Evolutionary conservation across 1,140 invertebrate species (phyloP).

Genomic region (Lutraria rhynchaena): DNA sequence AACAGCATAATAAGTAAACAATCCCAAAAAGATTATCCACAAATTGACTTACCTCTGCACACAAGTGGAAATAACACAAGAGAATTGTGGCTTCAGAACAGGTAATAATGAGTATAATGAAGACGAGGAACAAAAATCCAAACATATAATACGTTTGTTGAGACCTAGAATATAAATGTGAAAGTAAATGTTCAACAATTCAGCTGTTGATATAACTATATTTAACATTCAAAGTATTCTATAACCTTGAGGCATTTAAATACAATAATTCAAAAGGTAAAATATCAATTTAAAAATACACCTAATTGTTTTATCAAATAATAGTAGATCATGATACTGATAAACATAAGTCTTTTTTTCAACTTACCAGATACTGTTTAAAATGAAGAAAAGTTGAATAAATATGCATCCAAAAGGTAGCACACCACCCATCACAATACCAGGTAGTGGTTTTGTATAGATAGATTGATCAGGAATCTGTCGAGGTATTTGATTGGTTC

Average conservation of each 20-base stretch:
- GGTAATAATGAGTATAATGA: conserved; percentile 98
- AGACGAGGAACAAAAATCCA: conserved; percentile 98
- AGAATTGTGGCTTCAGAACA: conserved; percentile 99
- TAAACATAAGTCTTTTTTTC: too few species aligned
- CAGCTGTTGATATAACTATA: too few species aligned
- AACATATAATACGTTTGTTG: conserved; percentile 99
- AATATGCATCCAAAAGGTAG: conserved; percentile 99
- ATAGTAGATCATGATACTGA: too few species aligned
- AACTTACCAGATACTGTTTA: conserved; percentile 97
- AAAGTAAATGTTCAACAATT: neutral
- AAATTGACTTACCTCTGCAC: conserved; percentile 97
- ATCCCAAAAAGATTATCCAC: too few species aligned
- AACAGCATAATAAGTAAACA: too few species aligned
- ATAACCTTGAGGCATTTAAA: too few species aligned
- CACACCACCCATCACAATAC: conserved; percentile 98
- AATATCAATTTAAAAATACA: too few species aligned
- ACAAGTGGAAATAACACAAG: conserved; percentile 99
- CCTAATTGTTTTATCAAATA: too few species aligned
- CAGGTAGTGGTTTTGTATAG: conserved; percentile 94
- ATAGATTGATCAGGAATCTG: conserved; percentile 99
- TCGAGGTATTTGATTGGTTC: conserved; percentile 99
- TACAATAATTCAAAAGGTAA: too few species aligned
- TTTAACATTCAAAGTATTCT: too few species aligned
- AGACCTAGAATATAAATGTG: conserved; percentile 89
- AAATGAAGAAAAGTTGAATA: conserved; percentile 99